Evolutionary conservation across 2,113 vertebrate species (phyloP).

Genomic region (Sander lucioperca): DNA sequence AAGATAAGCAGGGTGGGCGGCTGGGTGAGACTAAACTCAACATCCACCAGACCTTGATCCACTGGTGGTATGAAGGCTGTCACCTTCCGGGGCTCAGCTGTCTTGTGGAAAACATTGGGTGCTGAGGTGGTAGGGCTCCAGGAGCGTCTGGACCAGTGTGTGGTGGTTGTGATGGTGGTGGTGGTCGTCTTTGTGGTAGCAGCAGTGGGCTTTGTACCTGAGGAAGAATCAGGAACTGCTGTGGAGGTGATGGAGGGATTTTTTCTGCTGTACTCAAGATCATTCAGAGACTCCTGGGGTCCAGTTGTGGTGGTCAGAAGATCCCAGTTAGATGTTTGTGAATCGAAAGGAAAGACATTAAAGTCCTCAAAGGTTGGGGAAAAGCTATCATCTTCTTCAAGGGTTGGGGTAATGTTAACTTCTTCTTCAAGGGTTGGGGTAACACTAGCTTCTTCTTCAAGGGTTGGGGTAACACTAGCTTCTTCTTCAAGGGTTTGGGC

Average conservation of each 20-base stretch:
- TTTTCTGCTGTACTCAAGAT: conserved; percentile 66
- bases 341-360: conserved; percentile 57
- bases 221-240: conserved; percentile 24
- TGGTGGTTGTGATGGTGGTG: conserved; percentile 30
- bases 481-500: background rate
- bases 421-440: background rate
- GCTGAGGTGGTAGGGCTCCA: conserved; percentile 73
- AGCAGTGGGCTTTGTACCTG: conserved; percentile 29
- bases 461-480: background rate
- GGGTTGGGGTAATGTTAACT: background rate
- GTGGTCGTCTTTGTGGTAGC: background rate
- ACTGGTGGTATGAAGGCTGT: conserved; percentile 74
- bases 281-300: conserved; percentile 71
- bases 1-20: conserved; percentile 73
- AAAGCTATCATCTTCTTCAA: background rate
- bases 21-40: conserved; percentile 70
- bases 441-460: background rate
- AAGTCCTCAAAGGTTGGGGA: conserved; percentile 22
- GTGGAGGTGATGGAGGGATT: conserved; percentile 35
- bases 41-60: conserved; percentile 73
- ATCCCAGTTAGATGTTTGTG: conserved; percentile 67
- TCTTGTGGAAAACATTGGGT: conserved; percentile 24
- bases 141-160: conserved; percentile 45
- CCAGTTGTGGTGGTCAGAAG: conserved; percentile 46
- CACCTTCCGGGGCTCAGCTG: conserved; percentile 48